Conservation (phyloP, 2,888 invertebrate species). For the Mayetiola destructor region DNA sequence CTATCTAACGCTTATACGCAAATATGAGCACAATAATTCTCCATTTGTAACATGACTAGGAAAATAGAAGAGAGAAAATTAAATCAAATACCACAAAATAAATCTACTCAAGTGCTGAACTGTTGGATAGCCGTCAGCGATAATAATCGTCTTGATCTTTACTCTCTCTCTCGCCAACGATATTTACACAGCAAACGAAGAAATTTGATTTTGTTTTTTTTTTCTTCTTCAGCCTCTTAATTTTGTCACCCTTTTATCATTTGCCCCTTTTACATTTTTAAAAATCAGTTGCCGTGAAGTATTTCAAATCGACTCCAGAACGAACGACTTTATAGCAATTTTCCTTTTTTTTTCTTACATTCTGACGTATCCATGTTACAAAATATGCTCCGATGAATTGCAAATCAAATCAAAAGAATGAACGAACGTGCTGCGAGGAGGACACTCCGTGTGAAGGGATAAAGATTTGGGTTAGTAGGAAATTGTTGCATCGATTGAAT, state of each 20-base stretch:
- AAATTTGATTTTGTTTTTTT: not conserved
- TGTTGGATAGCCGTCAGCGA: not conserved
- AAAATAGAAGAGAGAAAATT: not conserved
- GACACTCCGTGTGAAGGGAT: no score
- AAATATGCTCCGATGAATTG: no score
- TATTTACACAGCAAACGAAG: not conserved
- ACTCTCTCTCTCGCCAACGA: no score
- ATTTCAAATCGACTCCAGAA: no score
- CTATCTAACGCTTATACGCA: slow-evolving; percentile 2
- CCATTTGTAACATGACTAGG: not conserved
- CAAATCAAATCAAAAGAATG: no score
- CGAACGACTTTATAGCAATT: no score
- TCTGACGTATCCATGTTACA: no score
- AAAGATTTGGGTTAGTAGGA: no score
- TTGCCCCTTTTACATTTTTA: not conserved
- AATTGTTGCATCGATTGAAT: no score
- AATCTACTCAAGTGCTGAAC: slow-evolving; percentile 4
- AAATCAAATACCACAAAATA: slow-evolving; percentile 10
- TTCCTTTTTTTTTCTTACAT: no score
- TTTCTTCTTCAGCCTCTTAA: not conserved
- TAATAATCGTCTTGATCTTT: slow-evolving; percentile 9
- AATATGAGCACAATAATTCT: slow-evolving; percentile 1
- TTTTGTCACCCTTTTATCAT: slow-evolving; percentile 1
- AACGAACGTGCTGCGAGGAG: no score
- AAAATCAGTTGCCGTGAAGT: no score